Evolutionary conservation across 1,140 invertebrate genomes (phyloP).

Genomic region (Tetraneura akinire): DNA sequence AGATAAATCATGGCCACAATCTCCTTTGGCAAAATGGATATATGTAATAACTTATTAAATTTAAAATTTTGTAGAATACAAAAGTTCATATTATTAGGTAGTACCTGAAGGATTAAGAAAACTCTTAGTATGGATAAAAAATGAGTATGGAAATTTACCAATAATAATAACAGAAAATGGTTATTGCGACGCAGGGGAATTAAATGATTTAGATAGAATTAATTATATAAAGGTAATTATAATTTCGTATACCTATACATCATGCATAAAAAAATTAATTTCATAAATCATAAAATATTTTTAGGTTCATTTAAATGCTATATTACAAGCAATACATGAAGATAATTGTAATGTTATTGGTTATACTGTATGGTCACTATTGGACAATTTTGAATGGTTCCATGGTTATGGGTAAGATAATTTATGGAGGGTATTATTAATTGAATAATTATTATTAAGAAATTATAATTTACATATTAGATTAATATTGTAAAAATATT

Average conservation of each 20-base stretch:
- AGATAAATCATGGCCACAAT: slow-evolving; percentile 46
- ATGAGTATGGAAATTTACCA: slow-evolving; percentile 59
- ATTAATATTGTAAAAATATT: too few relatives aligned
- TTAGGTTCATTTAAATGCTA: slow-evolving; percentile 66
- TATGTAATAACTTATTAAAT: slow-evolving; percentile 26
- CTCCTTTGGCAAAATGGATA: slow-evolving; percentile 23
- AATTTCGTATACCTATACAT: too few relatives aligned
- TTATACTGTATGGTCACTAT: slow-evolving; percentile 74
- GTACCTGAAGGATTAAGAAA: slow-evolving; percentile 60
- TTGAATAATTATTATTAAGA: too few relatives aligned
- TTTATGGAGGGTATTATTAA: too few relatives aligned
- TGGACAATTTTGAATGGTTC: slow-evolving; percentile 82
- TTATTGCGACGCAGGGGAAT: slow-evolving; percentile 60
- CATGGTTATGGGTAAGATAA: slow-evolving; percentile 66
- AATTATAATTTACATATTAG: too few relatives aligned
- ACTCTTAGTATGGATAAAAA: slow-evolving; percentile 62
- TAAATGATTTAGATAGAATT: slow-evolving; percentile 63
- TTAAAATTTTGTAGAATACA: background rate
- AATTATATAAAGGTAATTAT: slow-evolving; percentile 61
- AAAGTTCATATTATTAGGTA: background rate
- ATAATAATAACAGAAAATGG: slow-evolving; percentile 62
- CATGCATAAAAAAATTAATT: too few relatives aligned
- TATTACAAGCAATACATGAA: slow-evolving; percentile 68
- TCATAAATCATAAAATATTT: too few relatives aligned
- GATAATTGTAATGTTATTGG: slow-evolving; percentile 68